Evolutionary conservation across 2,113 vertebrate species (phyloP), one percentile per base, ranked within the genome.

Genomic region (Mus spicilegus): DNA sequence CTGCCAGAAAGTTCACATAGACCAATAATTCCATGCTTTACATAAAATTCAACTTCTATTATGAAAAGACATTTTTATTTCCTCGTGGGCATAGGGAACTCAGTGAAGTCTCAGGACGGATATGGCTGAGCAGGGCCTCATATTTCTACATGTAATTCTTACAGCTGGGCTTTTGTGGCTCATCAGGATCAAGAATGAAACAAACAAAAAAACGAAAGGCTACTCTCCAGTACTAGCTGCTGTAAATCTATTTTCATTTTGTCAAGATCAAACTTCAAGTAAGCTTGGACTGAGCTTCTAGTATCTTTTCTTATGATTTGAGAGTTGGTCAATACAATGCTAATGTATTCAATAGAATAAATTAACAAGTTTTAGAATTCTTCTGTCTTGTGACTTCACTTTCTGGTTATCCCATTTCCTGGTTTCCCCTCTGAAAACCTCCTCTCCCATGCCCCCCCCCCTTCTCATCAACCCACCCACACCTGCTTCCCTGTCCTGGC

Each of bases 91-190:
- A 76, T 7, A 76, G 11, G 12, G 24, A 46, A 26, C 10, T 6
- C 12, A 65, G 28, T 51, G 36, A 22, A 58, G 10, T 9, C 3
- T 16, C 42, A 46, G 12, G 49, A 26, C 1, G 33, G 11, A 75
- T 49, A 5, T 54, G 7, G 56, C 1, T 80, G 5, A 75, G 1
- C 54, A 5, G 17, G 12, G 5, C 22, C 17, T 28, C 24, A 22
- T 63, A 3, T 85, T 19, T 3, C 82, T 28, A 80, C 24, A 73
- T 33, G 30, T 7, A 3, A 6, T n/a, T 94, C 42, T 58, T 46
- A 46, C 12, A 81, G 0, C 1, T 54, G 7, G 61, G 14, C 24
- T 61, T n/a, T 39, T 0, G 0, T 46, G 58, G 19, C n/a, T 42
- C 56, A 63, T 12, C 20, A 58, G 22, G 36, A 24, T 61, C 56